These are phyloP conservation scores for Urocitellus parryii DNA, from an alignment of 2,113 vertebrate species.

Conservation along the genomic window DNA sequence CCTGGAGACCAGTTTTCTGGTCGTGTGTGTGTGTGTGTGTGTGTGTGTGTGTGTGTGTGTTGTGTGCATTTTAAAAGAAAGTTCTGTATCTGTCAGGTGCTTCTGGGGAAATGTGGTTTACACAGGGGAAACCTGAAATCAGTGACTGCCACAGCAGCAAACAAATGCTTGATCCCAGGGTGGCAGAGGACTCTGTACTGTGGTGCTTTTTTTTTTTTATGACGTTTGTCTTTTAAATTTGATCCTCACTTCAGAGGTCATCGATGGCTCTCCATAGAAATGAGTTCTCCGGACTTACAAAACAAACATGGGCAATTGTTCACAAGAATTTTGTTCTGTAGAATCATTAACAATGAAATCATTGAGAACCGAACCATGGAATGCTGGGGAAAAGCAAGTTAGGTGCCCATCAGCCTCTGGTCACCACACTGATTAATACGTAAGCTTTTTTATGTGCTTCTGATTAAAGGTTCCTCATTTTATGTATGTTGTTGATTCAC, in stretches of 20 bases:
- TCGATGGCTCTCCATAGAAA: background rate
- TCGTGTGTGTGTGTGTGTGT: background rate
- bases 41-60: background rate
- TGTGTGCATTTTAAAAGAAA: background rate
- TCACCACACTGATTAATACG: background rate
- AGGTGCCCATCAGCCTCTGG: background rate
- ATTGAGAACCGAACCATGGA: background rate
- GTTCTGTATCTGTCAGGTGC: background rate
- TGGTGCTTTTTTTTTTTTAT: background rate
- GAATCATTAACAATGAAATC: background rate
- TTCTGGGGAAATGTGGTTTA: background rate
- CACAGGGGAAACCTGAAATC: background rate
- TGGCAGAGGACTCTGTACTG: background rate
- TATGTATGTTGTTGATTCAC: too few species aligned
- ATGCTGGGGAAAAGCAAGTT: background rate
- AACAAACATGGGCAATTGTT: background rate
- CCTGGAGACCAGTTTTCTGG: background rate
- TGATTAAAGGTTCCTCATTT: background rate
- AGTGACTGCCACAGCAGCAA: background rate
- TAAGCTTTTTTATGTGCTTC: background rate
- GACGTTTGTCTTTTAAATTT: slow-evolving; percentile 21
- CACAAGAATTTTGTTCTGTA: background rate
- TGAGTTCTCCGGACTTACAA: background rate
- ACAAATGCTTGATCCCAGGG: background rate
- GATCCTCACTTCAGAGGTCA: background rate